Conservation (phyloP, 2,888 invertebrate genomes). For the Agonopterix alstromeriana region DNA sequence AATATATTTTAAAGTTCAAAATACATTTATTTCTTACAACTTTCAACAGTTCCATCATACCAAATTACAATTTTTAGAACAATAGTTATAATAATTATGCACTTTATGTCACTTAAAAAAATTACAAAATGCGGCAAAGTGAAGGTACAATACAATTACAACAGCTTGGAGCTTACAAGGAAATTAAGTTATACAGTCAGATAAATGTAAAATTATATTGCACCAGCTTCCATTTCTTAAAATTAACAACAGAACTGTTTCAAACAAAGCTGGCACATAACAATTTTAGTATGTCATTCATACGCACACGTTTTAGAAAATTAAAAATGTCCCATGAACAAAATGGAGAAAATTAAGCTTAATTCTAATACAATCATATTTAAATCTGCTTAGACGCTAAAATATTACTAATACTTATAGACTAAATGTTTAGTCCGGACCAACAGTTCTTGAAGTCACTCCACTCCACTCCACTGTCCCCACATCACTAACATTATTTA, state of each 20-base stretch:
- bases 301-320: conserved; percentile 35
- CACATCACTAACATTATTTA: conserved; percentile 51
- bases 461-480: conserved; percentile 54
- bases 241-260: conserved; percentile 1
- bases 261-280: conserved; percentile 28
- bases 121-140: conserved; percentile 48
- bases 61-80: conserved; percentile 63
- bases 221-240: conserved; percentile 26
- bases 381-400: conserved; percentile 65
- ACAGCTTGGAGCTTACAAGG: conserved; percentile 44
- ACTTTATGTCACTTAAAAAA: conserved; percentile 51
- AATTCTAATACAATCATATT: conserved; percentile 66
- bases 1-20: conserved; percentile 74
- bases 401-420: conserved; percentile 57
- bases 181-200: conserved; percentile 4
- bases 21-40: conserved; percentile 66
- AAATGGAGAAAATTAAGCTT: conserved; percentile 58
- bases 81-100: conserved; percentile 34
- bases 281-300: conserved; percentile 24
- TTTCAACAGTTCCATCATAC: conserved; percentile 69
- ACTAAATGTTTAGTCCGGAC: conserved; percentile 64
- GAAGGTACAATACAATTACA: conserved; percentile 48
- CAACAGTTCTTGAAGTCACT: conserved; percentile 58
- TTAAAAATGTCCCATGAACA: conserved; percentile 51
- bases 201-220: conserved; percentile 30